These are phyloP conservation scores for Rhingia rostrata DNA, from an alignment of 2,888 invertebrate species.

Conservation along the genomic window DNA sequence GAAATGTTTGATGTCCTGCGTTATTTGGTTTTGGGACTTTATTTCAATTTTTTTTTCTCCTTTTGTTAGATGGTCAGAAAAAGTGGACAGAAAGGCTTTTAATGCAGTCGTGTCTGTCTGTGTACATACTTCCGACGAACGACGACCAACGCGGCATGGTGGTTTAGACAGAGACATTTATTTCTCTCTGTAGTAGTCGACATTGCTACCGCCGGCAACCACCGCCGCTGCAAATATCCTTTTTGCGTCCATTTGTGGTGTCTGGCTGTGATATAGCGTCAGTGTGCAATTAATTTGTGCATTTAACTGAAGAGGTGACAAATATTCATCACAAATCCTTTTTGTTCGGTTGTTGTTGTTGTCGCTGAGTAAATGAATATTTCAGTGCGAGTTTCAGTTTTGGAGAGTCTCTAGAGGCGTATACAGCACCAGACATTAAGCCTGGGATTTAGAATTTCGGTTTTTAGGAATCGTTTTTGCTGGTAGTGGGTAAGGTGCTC, in stretches of 20 bases:
- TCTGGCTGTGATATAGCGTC: slow-evolving; percentile 65
- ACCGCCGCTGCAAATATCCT: slow-evolving; percentile 31
- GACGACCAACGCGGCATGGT: slow-evolving; percentile 4
- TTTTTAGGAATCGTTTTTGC: slow-evolving; percentile 17
- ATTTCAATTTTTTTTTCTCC: neutral
- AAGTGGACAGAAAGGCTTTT: slow-evolving; percentile 46
- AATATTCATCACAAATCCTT: slow-evolving; percentile 62
- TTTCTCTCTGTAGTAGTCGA: neutral
- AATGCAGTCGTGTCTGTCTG: slow-evolving; percentile 57
- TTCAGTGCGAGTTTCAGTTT: slow-evolving; percentile 46
- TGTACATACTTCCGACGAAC: slow-evolving; percentile 18
- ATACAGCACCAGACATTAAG: slow-evolving; percentile 10
- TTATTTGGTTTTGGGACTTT: slow-evolving; percentile 40
- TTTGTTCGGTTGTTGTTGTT: neutral
- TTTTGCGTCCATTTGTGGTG: slow-evolving; percentile 61
- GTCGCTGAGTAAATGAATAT: slow-evolving; percentile 51
- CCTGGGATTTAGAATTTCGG: slow-evolving; percentile 20
- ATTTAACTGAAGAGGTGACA: slow-evolving; percentile 73
- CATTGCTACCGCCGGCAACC: neutral
- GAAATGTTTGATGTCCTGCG: slow-evolving; percentile 46
- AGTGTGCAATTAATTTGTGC: slow-evolving; percentile 72
- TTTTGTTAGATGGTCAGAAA: slow-evolving; percentile 30
- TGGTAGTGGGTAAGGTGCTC: neutral
- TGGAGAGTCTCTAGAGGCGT: neutral
- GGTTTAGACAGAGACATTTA: slow-evolving; percentile 56